These are phyloP conservation scores for Leptobrachium ailaonicum DNA, from an alignment of 2,113 vertebrate species.

Conservation along the genomic window DNA sequence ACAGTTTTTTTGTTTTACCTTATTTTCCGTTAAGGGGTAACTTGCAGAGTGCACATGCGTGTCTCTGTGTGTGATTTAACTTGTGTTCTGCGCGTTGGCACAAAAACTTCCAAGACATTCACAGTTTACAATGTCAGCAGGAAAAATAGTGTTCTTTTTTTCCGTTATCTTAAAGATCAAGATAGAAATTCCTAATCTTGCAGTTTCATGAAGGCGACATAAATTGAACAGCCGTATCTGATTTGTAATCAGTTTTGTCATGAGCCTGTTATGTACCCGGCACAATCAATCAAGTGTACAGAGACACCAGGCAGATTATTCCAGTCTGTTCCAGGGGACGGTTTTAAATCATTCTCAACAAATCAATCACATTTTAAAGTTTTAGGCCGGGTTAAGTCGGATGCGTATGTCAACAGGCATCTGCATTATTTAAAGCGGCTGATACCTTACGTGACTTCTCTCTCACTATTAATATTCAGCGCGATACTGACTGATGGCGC, in stretches of 20 bases:
- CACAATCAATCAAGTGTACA: constrained; percentile 27
- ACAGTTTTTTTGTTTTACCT: too few species aligned
- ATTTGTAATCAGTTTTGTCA: constrained; percentile 34
- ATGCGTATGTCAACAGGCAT: constrained; percentile 4
- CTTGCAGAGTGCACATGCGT: too few species aligned
- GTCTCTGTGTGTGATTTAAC: too few species aligned
- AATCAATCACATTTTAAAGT: constrained; percentile 21
- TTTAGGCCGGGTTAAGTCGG: background rate
- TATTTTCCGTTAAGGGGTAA: too few species aligned
- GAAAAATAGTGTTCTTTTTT: background rate
- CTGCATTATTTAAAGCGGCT: background rate
- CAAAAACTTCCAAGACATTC: too few species aligned
- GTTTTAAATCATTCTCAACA: constrained; percentile 16
- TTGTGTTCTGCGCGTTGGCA: too few species aligned
- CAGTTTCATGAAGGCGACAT: constrained; percentile 12
- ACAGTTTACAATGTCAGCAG: too few species aligned
- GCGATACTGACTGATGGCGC: too few species aligned
- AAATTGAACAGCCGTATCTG: constrained; percentile 28
- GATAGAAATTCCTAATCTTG: constrained; percentile 13
- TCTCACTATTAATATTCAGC: too few species aligned
- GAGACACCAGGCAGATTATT: constrained; percentile 15
- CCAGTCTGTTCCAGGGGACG: constrained; percentile 31
- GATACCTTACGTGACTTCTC: background rate
- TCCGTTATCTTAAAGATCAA: constrained; percentile 18
- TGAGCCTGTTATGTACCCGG: background rate